phyloP scores from a whole-genome alignment of 2,797 vertebrate genomes.

The Coregonus sp. region DNA sequence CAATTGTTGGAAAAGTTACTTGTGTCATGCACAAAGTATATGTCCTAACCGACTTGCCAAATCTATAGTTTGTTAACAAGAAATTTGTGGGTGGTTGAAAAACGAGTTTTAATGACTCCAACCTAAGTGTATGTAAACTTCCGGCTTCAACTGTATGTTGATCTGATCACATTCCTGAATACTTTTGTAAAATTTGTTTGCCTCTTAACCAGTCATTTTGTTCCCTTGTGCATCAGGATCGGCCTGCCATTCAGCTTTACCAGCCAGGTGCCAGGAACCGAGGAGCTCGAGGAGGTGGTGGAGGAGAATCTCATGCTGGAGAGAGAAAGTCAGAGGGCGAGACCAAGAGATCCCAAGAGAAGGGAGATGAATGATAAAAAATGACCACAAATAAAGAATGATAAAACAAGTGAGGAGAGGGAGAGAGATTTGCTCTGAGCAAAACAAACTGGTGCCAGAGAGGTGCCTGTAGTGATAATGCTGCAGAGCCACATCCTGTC shows the following conservation, averaged over 20 bases:
- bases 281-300: constrained; percentile 47
- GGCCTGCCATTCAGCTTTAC: constrained; percentile 96
- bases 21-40: too few species aligned
- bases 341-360: constrained; percentile 67
- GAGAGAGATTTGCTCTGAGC: constrained; percentile 52
- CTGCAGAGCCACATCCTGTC: constrained; percentile 48
- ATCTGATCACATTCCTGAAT: not conserved
- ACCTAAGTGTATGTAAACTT: too few species aligned
- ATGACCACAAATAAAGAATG: constrained; percentile 22
- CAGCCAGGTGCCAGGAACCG: constrained; percentile 92
- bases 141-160: too few species aligned
- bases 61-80: too few species aligned
- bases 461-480: constrained; percentile 25
- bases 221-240: constrained; percentile 80
- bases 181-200: not conserved
- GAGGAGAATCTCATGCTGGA: constrained; percentile 65
- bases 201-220: not conserved
- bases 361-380: constrained; percentile 80
- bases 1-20: too few species aligned
- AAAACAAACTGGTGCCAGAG: constrained; percentile 42
- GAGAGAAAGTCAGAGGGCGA: constrained; percentile 85
- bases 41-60: too few species aligned
- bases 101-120: too few species aligned
- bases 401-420: constrained; percentile 1
- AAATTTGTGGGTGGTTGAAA: too few species aligned